Conservation (phyloP, 2,113 vertebrate species). For the Clinocottus analis region DNA sequence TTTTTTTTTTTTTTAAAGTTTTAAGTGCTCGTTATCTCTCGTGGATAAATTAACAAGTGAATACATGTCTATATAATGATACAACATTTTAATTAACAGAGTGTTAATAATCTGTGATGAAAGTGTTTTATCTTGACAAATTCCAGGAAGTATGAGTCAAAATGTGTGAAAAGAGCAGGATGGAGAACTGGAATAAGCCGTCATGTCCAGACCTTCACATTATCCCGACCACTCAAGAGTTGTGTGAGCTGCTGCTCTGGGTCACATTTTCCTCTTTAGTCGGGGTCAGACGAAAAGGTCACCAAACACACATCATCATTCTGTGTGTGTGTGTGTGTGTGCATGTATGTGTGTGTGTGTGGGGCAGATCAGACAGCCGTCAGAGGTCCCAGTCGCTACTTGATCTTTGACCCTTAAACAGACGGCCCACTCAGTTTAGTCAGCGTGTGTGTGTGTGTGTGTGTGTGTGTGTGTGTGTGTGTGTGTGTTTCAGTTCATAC, state of each 20-base stretch:
- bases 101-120: constrained; percentile 4
- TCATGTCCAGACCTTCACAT: constrained; percentile 48
- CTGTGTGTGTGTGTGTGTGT: constrained; percentile 9
- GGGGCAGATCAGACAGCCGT: constrained; percentile 30
- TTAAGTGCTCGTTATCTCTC: neutral
- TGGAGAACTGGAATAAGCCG: constrained; percentile 42
- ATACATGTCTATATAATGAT: neutral
- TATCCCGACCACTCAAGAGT: constrained; percentile 32
- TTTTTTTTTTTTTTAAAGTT: no score
- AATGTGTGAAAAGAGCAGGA: constrained; percentile 6
- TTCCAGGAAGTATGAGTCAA: constrained; percentile 40
- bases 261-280: constrained; percentile 44
- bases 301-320: constrained; percentile 36
- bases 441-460: neutral
- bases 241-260: constrained; percentile 43
- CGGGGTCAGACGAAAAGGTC: constrained; percentile 51
- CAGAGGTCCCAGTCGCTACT: constrained; percentile 46
- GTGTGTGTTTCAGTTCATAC: constrained; percentile 3
- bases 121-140: constrained; percentile 22
- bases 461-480: constrained; percentile 20
- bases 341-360: constrained; percentile 16
- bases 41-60: neutral
- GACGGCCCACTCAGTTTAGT: constrained; percentile 24
- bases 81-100: neutral
- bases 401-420: constrained; percentile 53